Base-by-base conservation (phyloP, 2,888 invertebrate genomes). In the Girardia tigrina region DNA sequence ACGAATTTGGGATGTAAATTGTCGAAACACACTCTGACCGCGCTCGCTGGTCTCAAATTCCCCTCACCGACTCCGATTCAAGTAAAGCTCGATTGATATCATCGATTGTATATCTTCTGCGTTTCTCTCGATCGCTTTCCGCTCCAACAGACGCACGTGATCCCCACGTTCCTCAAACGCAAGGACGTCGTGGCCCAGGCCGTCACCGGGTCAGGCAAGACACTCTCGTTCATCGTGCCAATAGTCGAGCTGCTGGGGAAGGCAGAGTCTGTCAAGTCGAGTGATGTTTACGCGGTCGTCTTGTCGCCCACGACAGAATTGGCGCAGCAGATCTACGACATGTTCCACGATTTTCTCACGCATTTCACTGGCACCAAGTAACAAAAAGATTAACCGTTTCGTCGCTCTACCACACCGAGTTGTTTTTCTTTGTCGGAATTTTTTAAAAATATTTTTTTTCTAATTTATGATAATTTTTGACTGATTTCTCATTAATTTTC, bases 181-280 rank as follows among this genome's bases (percentile, higher is more conserved):
- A 95, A 94, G 85, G 98, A 98, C 87, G 94, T 98, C 16, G 94
- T 92, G 0, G 97, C 91, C 0, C 95, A 99, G 85, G 97, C 98
- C 1, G 92, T 97, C 0, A 98, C 98, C 0, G 98, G 98, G 1
- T 95, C 95, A 78, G 98, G 98, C 0, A 98, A 98, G 86, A 98
- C 97, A 0, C 85, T 98, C 42, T 94, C 97, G 0, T 98, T 97
- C 84, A 86, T 97, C 14, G 89, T 99, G 70, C 98, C 98, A 0
- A 84, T 94, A 80, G 81, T 98, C 73, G 92, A 97, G 86, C 89
- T 93, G 80, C 84, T 98, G 72, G 85, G 86, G 81, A 86, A 86
- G 80, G 23, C 71, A 8, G 26, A 71, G 6, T 56, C 56, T 8
- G 4, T 56, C n/a, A 56, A 56, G 23, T 56, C 56, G 4, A 8